Base-by-base conservation (phyloP, 2,888 invertebrate genomes). In the Auanema freiburgensis region DNA sequence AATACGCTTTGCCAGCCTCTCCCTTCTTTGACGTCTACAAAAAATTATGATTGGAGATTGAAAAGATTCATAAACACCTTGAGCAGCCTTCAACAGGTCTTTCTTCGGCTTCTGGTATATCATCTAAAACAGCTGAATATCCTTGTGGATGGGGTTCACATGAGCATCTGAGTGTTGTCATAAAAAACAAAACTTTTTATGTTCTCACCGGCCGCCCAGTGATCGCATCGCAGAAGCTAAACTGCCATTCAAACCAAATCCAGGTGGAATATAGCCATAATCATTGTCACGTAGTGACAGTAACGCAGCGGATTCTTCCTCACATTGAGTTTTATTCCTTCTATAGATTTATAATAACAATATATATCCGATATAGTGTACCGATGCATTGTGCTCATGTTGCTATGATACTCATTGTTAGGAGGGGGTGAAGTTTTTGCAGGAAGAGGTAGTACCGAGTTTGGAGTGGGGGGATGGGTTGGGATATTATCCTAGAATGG, bases 251-350 rank as follows among this genome's bases (percentile, higher is more conserved):
- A 76, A 56, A 11, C 76, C 76, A 52, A 76, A 76, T 6, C 76
- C 76, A 2, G 83, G 83, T 23, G 83, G 83, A 57, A 83, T 81
- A 66, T 83, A 83, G 43, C 83, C 83, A 66, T 83, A 83, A 64
- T 83, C 83, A 65, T 83, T 83, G 68, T 78, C 74, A 16, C 71
- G 57, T 12, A 76, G 57, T 14, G 66, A 68, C 16, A 78, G 57
- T 42, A 73, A 63, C 21, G 71, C 72, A 16, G 69, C 65, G 23
- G 71, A 74, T 54, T 76, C 75, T 33, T 69, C 63, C 61, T 67
- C 69, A 49, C 66, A 66, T 52, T 64, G 64, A 11, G 65, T 63
- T 56, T 65, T 62, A 50, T 68, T 69, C 33, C 52, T n/a, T 21
- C 51, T 52, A 23, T n/a, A 52, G 24, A 16, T 5, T 46, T 3